Evolutionary conservation across 2,888 invertebrate genomes (phyloP).

Genomic region (Apotomis capreana): DNA sequence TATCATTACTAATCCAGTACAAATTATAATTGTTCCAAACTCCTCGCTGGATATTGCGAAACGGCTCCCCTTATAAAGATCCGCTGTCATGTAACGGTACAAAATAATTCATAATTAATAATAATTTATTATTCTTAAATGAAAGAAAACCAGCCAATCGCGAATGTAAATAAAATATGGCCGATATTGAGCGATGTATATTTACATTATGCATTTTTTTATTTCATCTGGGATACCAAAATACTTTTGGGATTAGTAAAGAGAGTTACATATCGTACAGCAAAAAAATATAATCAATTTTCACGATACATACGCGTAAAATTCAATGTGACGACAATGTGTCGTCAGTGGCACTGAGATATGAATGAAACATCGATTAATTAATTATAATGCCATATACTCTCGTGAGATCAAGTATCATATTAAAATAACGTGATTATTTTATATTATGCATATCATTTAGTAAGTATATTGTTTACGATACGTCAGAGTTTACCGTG

Average conservation of each 20-base stretch:
- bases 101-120: constrained; percentile 41
- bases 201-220: constrained; percentile 40
- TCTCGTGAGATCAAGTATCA: background rate
- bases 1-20: constrained; percentile 68
- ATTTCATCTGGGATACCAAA: constrained; percentile 26
- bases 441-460: background rate
- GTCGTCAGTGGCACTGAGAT: constrained; percentile 11
- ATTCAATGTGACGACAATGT: constrained; percentile 5
- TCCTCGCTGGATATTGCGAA: constrained; percentile 13
- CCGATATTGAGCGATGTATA: constrained; percentile 43
- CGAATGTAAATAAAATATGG: constrained; percentile 30
- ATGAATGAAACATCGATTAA: background rate
- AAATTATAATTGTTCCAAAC: constrained; percentile 59
- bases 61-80: background rate
- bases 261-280: constrained; percentile 25
- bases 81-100: constrained; percentile 22
- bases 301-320: background rate
- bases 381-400: background rate
- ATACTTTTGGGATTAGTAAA: constrained; percentile 23
- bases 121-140: constrained; percentile 44
- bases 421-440: background rate
- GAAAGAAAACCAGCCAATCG: constrained; percentile 39
- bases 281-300: background rate
- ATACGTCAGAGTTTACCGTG: background rate
- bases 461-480: background rate